phyloP scores from a whole-genome alignment of 2,113 vertebrate species.

The Chionodraco myersi region DNA sequence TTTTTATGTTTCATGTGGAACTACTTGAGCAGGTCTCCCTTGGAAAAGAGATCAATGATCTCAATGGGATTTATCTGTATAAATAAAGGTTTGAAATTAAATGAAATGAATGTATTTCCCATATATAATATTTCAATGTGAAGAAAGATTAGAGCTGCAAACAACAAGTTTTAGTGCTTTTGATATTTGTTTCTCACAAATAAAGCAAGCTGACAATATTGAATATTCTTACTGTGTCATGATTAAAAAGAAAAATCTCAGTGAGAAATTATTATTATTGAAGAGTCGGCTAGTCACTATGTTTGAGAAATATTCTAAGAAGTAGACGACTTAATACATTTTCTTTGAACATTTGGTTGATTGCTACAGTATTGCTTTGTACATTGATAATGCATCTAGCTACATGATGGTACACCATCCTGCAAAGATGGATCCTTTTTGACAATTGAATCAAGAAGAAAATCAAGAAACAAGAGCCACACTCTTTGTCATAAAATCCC shows the following conservation, averaged over 20 bases:
- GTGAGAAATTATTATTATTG: neutral
- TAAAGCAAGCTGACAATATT: neutral
- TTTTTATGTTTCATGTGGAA: too few relatives aligned
- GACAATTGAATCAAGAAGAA: neutral
- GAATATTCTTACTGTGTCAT: neutral
- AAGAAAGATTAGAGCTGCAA: neutral
- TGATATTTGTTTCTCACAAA: neutral
- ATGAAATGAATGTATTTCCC: too few relatives aligned
- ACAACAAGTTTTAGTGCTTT: neutral
- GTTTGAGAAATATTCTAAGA: neutral
- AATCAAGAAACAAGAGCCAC: neutral
- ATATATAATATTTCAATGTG: neutral
- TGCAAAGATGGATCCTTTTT: neutral
- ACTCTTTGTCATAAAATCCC: neutral
- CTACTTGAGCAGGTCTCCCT: too few relatives aligned
- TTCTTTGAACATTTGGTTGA: neutral
- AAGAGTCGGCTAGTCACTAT: constrained; percentile 7
- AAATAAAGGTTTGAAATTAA: too few relatives aligned
- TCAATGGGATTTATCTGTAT: too few relatives aligned
- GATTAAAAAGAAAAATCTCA: too few relatives aligned
- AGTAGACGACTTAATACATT: neutral
- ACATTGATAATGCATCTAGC: neutral
- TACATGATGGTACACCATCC: neutral
- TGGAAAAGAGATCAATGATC: too few relatives aligned
- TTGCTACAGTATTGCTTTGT: neutral